These are phyloP conservation scores for Hyposoter didymator DNA, from an alignment of 2,888 invertebrate species.

Conservation along the genomic window DNA sequence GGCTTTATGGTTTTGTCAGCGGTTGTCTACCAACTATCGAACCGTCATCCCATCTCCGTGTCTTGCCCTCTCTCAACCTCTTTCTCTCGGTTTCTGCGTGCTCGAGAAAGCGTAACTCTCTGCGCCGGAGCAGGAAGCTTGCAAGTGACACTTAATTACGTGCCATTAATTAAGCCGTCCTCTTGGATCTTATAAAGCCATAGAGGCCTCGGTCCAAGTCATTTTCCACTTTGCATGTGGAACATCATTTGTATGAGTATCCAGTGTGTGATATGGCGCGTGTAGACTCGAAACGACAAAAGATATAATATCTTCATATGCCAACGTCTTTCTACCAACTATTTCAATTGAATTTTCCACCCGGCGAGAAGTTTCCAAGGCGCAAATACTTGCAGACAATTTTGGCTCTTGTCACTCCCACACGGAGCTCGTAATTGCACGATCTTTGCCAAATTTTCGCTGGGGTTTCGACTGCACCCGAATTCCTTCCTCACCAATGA, in stretches of 20 bases:
- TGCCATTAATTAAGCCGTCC: constrained; percentile 64
- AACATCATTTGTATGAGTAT: not conserved
- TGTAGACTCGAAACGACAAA: constrained; percentile 22
- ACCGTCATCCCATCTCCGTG: constrained; percentile 15
- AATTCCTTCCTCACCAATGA: not conserved
- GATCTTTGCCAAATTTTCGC: constrained; percentile 5
- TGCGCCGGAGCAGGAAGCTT: constrained; percentile 48
- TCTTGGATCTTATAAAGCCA: constrained; percentile 44
- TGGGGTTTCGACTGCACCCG: not conserved
- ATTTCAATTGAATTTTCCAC: constrained; percentile 55
- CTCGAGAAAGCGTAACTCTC: constrained; percentile 60
- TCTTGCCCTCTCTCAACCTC: not conserved
- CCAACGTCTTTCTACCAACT: constrained; percentile 15
- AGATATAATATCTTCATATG: constrained; percentile 6
- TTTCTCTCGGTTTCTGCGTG: constrained; percentile 18
- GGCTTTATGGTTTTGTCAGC: constrained; percentile 12
- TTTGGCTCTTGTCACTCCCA: not conserved
- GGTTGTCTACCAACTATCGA: constrained; percentile 56
- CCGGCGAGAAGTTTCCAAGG: constrained; percentile 12
- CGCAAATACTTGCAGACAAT: constrained; percentile 35
- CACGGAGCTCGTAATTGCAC: not conserved
- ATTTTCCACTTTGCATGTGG: constrained; percentile 25
- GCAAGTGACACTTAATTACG: constrained; percentile 68
- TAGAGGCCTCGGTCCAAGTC: constrained; percentile 29
- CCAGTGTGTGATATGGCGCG: not conserved